Evolutionary conservation across 2,797 vertebrate species (phyloP), one percentile per base, ranked within the genome.

Genomic region (Peromyscus eremicus): DNA sequence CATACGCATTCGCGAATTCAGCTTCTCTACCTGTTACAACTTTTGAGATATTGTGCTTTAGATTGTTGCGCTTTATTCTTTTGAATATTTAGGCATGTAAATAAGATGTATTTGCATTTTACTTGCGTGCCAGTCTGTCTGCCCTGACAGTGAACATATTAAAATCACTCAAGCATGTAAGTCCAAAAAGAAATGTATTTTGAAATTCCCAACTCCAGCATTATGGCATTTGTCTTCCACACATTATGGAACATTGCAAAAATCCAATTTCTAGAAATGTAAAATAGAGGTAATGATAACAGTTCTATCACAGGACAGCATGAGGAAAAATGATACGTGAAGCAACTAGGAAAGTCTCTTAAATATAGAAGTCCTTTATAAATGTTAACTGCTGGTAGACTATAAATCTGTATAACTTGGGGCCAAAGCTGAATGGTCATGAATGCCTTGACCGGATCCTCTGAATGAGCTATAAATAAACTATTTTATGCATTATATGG

Each of bases 251-350:
- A 62, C 0, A 10, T 81, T 60, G 83, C 37, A 92, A 84, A 95
- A 93, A 57, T 77, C 60, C n/a, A 68, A 79, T 93, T 94, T 91
- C 9, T 81, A 89, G 73, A 49, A 76, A n/a, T 32, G 1, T 90
- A 80, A 80, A 80, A 60, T 32, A 83, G 32, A 94, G 23, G 86
- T 62, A 66, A 92, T 62, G 6, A 57, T 40, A 71, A 14, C 43
- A 70, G 82, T 94, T 82, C 68, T 40, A 83, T 76, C 43, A 83
- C 0, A 75, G 7, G 4, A 34, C 16, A 21, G 37, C 0, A 70
- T 49, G 6, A 64, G 12, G 34, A 86, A 10, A 62, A 62, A 76
- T 27, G 34, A 76, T 60, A 91, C 1, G 11, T n/a, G 17, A 57
- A 88, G 11, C 43, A 80, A 46, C 8, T 2, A 4, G 23, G 40